These are phyloP conservation scores for Ceuthmochares aereus DNA, from an alignment of 2,113 vertebrate species.

Conservation along the genomic window DNA sequence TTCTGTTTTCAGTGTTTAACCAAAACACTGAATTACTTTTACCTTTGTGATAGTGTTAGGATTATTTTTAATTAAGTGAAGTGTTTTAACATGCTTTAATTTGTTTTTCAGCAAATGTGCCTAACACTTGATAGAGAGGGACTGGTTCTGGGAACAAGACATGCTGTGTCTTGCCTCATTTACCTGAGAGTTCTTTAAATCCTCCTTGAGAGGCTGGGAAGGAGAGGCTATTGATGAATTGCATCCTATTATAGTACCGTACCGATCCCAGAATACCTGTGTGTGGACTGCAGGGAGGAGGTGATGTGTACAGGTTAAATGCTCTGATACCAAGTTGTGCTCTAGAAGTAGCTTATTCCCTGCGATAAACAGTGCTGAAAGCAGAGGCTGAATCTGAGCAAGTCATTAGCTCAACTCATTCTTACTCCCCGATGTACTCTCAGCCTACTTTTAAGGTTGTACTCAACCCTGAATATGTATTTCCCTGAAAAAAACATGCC, in stretches of 20 bases:
- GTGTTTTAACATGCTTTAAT: conserved; percentile 39
- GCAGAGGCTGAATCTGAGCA: not conserved
- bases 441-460: conserved; percentile 42
- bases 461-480: not conserved
- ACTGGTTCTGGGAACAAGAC: not conserved
- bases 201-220: not conserved
- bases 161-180: conserved; percentile 15
- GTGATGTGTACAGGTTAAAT: not conserved
- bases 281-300: not conserved
- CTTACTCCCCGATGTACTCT: conserved; percentile 6
- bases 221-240: conserved; percentile 18
- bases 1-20: conserved; percentile 33
- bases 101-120: not conserved
- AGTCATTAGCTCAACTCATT: conserved; percentile 12
- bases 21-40: conserved; percentile 35
- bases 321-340: not conserved
- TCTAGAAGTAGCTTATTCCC: not conserved
- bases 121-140: not conserved
- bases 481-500: conserved; percentile 7
- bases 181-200: not conserved
- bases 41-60: conserved; percentile 30
- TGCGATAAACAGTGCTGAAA: not conserved
- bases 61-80: conserved; percentile 47
- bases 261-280: not conserved
- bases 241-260: not conserved